Percentiles rank a stretch among this genome's conserved stretches.
phyloP scores from a whole-genome alignment of 1,140 invertebrate species.

The Drosophila sturtevanti region DNA sequence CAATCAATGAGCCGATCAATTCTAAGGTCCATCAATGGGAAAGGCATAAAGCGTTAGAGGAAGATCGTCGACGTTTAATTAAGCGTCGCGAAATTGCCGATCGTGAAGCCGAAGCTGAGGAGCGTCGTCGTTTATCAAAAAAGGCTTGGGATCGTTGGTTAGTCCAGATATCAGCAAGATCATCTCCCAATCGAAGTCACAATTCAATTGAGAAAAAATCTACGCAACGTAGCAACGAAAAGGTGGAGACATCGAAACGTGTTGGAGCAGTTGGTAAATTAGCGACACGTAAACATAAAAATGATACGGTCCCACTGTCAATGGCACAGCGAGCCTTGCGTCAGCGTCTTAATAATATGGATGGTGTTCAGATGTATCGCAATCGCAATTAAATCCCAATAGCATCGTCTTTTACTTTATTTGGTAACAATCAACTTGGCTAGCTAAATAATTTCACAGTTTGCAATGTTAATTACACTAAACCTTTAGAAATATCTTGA shows the following conservation, averaged over 20 bases:
- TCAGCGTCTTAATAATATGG: slow-evolving; percentile 2
- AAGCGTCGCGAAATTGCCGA: not conserved
- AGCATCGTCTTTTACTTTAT: no score
- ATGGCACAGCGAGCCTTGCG: slow-evolving; percentile 32
- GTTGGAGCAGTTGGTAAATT: not conserved
- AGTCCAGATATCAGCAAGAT: not conserved
- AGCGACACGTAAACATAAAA: not conserved
- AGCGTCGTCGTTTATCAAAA: slow-evolving; percentile 16
- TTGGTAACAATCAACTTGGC: no score
- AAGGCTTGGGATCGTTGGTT: slow-evolving; percentile 45
- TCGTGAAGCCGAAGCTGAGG: not conserved
- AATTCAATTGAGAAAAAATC: not conserved
- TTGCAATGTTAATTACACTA: no score
- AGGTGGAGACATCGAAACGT: not conserved
- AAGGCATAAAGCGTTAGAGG: not conserved
- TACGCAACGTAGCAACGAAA: not conserved
- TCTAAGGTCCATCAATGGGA: not conserved
- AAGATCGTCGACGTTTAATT: not conserved
- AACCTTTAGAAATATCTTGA: no score
- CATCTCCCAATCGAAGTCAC: no score
- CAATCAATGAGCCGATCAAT: not conserved
- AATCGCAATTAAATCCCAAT: not conserved
- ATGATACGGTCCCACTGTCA: slow-evolving; percentile 15
- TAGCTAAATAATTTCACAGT: no score
- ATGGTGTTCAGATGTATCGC: slow-evolving; percentile 1